Evolutionary conservation across 2,113 vertebrate species (phyloP).

Genomic region (Bucco capensis): DNA sequence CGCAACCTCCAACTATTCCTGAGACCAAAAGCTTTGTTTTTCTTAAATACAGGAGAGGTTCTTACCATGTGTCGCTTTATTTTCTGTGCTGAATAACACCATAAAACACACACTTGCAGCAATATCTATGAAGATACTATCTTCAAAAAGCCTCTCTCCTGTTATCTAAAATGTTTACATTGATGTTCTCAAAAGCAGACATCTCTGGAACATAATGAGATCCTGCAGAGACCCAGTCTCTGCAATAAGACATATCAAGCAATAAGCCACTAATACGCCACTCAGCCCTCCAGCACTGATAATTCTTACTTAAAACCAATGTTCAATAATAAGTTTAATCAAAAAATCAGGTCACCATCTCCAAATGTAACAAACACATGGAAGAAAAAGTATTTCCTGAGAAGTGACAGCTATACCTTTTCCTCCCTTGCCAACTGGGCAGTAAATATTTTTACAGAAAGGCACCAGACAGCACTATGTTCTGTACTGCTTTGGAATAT

Average conservation of each 20-base stretch:
- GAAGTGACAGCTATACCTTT: neutral
- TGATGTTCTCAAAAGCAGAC: neutral
- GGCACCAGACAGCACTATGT: neutral
- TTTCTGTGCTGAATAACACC: neutral
- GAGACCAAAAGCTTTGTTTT: neutral
- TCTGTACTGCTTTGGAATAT: neutral
- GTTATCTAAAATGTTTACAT: neutral
- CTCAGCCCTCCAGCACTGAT: neutral
- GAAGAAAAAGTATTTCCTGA: neutral
- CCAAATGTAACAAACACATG: neutral
- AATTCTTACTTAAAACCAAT: neutral
- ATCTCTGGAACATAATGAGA: accelerated
- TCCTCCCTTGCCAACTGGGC: neutral
- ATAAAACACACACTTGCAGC: neutral
- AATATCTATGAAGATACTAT: neutral
- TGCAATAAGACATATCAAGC: neutral
- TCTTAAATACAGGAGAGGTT: neutral
- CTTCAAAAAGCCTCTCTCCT: neutral
- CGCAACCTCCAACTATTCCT: neutral
- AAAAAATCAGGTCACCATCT: neutral
- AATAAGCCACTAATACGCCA: neutral
- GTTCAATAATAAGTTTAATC: neutral
- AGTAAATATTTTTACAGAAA: neutral
- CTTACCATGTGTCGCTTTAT: neutral
- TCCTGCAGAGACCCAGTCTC: neutral